A percentile compares a stretch with the other conserved stretches of the same genome.
Evolutionary conservation across 2,888 invertebrate genomes (phyloP).

Genomic region (Biston stratarius): DNA sequence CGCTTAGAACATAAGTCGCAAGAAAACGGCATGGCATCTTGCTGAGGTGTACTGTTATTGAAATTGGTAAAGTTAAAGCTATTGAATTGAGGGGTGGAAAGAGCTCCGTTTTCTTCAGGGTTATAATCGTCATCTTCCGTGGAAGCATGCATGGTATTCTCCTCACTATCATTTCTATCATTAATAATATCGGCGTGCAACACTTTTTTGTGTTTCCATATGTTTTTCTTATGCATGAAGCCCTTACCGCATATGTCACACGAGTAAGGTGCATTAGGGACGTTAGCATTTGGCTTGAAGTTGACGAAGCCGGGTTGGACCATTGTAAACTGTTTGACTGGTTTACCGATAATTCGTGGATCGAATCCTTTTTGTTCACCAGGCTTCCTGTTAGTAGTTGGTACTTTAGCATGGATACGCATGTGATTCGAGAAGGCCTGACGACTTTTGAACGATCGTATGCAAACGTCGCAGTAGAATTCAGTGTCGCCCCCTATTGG

Average conservation of each 20-base stretch:
- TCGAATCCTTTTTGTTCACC: conserved; percentile 72
- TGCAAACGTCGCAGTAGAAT: conserved; percentile 87
- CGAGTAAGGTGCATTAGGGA: conserved; percentile 83
- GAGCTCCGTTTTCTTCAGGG: conserved; percentile 76
- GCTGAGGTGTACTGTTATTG: conserved; percentile 55
- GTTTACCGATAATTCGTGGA: conserved; percentile 78
- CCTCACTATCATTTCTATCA: conserved; percentile 81
- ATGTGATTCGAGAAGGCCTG: conserved; percentile 85
- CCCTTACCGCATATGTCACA: conserved; percentile 89
- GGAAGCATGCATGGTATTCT: conserved; percentile 82
- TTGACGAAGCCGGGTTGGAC: conserved; percentile 69
- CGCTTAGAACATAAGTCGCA: conserved; percentile 81
- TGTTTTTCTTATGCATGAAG: conserved; percentile 85
- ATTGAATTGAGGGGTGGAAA: conserved; percentile 82
- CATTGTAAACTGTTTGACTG: conserved; percentile 72
- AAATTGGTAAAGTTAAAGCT: conserved; percentile 80
- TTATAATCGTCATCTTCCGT: conserved; percentile 82
- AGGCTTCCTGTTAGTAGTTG: conserved; percentile 81
- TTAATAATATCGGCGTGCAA: conserved; percentile 79
- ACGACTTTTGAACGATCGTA: conserved; percentile 86
- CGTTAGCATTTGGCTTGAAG: conserved; percentile 73
- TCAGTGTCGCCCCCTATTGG: conserved; percentile 75
- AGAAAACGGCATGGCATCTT: conserved; percentile 69
- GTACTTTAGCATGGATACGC: conserved; percentile 83
- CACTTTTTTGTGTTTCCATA: conserved; percentile 85